Percentiles rank a stretch among this genome's conserved stretches.
phyloP scores from a whole-genome alignment of 1,140 invertebrate genomes.

The Sipha flava region DNA sequence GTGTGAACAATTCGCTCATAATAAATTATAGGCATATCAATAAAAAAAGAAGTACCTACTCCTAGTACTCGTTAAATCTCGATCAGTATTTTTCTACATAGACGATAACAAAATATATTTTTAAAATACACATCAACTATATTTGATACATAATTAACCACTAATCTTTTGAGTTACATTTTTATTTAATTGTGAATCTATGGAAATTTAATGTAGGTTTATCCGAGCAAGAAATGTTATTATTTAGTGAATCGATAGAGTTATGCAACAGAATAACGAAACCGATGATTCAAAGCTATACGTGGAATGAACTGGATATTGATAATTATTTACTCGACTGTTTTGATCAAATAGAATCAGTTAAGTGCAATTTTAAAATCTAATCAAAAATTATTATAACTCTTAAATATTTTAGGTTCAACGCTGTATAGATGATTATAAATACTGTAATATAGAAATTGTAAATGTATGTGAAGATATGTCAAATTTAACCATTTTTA shows the following conservation, averaged over 20 bases:
- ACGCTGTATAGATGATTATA: background rate
- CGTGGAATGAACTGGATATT: background rate
- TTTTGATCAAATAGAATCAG: background rate
- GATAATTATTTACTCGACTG: background rate
- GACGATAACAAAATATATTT: no score
- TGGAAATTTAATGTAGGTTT: background rate
- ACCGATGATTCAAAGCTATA: background rate
- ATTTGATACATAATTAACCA: no score
- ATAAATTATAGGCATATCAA: no score
- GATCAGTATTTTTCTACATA: no score
- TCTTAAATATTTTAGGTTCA: background rate
- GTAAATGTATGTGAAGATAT: background rate
- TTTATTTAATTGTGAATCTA: no score
- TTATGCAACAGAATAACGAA: background rate
- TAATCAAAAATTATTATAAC: background rate
- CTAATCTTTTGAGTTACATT: no score
- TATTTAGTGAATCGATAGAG: background rate
- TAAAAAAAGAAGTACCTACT: no score
- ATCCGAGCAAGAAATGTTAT: slow-evolving; percentile 15
- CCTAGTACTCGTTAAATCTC: no score
- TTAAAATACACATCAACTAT: no score
- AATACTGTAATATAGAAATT: background rate
- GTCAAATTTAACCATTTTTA: background rate
- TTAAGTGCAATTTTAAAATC: background rate
- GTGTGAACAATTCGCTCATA: no score